Base-by-base conservation (phyloP, 2,797 vertebrate species). In the Leptatherina wallacei region DNA sequence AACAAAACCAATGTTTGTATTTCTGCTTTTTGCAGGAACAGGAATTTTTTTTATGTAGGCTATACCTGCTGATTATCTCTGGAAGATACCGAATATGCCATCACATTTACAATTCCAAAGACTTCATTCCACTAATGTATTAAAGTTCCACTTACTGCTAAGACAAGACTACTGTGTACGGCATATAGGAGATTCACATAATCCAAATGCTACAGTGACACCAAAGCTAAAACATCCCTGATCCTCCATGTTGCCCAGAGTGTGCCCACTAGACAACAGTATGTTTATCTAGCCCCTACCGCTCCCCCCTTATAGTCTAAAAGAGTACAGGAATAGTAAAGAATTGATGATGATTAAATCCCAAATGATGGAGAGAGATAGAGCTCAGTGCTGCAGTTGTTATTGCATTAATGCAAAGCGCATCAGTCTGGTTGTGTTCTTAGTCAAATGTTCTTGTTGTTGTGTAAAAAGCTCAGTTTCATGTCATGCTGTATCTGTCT, bases 361-460 rank as follows among this genome's bases (percentile, higher is more conserved):
- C 49, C 35, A 66, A 66, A 82, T 76, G 59, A 55, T 24, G 27
- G 29, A 52, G 38, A n/a, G 57, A 64, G 63, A 66, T 36, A 60
- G 40, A 77, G 72, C 13, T 30, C 51, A 69, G 75, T 33, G 60
- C 69, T 18, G n/a, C 11, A 14, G 47, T 62, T 20, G 42, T 85
- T 90, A 90, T 86, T 81, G 86, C 68, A 85, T 88, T 91, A 88
- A 90, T 89, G 83, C 85, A 86, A 85, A 86, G 63, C 35, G 56
- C 88, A 91, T 88, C 89, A 93, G 90, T 83, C 80, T 91, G 76
- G 86, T 87, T 86, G 11, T 16, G 38, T 85, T 88, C 85, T 91
- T 83, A 91, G 81, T 75, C 73, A 80, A 89, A 89, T 78, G 86
- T 81, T 84, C 78, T 65, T 81, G 73, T 59, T 58, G 52, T 78